Evolutionary conservation across 1,140 invertebrate genomes (phyloP).

Genomic region (Paramacrobiotus metropolitanus): DNA sequence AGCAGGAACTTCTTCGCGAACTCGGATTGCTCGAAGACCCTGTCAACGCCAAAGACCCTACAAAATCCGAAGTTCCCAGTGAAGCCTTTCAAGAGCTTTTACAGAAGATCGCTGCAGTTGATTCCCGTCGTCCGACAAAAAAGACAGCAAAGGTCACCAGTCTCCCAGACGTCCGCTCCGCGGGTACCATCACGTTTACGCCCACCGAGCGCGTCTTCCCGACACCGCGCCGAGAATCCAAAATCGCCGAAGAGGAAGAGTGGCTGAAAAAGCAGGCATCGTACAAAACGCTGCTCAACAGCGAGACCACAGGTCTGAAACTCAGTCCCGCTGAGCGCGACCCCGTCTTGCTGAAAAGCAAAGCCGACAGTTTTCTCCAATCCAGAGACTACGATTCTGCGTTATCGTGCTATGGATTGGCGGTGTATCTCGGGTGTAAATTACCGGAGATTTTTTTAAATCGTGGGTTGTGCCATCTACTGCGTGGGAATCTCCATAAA

Average conservation of each 20-base stretch:
- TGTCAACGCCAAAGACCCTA: neutral
- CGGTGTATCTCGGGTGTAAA: neutral
- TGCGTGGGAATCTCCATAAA: neutral
- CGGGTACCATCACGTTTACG: neutral
- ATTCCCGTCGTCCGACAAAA: neutral
- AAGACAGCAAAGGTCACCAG: neutral
- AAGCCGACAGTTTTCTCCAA: neutral
- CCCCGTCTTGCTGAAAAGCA: neutral
- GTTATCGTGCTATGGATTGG: neutral
- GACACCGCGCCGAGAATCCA: neutral
- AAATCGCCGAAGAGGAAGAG: neutral
- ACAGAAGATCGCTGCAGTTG: neutral
- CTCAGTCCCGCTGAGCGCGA: neutral
- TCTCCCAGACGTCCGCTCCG: neutral
- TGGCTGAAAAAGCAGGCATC: neutral
- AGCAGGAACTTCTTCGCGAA: neutral
- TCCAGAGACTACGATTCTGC: neutral
- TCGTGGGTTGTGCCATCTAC: neutral
- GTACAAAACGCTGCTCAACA: neutral
- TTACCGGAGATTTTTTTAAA: neutral
- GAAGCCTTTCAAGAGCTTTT: neutral
- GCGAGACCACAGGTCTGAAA: neutral
- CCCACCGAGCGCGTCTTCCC: neutral
- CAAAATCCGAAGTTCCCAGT: neutral
- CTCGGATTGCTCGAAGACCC: neutral